Evolutionary conservation across 2,888 invertebrate genomes (phyloP).

Genomic region (Plagiodera versicolora): DNA sequence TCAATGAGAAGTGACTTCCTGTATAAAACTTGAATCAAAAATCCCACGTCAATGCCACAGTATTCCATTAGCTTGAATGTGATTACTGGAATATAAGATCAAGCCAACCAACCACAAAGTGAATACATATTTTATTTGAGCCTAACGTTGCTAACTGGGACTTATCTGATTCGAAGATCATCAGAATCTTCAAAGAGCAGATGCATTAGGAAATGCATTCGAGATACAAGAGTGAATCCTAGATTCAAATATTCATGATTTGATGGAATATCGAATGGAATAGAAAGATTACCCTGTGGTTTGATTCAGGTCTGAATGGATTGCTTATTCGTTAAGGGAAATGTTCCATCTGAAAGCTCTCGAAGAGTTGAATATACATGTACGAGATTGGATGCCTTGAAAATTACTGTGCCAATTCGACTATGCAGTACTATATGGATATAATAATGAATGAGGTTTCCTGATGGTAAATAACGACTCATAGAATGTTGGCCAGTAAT

Average conservation of each 20-base stretch:
- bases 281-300: background rate
- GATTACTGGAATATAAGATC: background rate
- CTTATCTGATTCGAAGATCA: background rate
- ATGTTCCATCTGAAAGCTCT: background rate
- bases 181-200: background rate
- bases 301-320: background rate
- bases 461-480: no score
- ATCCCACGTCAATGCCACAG: background rate
- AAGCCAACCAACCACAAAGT: background rate
- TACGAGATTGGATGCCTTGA: no score
- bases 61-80: background rate
- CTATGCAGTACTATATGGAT: no score
- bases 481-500: no score
- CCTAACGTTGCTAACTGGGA: background rate
- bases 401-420: no score
- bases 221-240: background rate
- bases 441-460: no score
- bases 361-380: no score
- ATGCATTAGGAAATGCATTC: background rate
- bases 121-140: background rate
- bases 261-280: background rate
- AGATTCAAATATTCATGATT: background rate
- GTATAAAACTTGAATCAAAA: no score
- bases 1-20: no score
- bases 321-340: background rate